Base-by-base conservation (phyloP, 37 sponge, comb jelly and placozoan genomes). In the Oscarella lobularis region DNA sequence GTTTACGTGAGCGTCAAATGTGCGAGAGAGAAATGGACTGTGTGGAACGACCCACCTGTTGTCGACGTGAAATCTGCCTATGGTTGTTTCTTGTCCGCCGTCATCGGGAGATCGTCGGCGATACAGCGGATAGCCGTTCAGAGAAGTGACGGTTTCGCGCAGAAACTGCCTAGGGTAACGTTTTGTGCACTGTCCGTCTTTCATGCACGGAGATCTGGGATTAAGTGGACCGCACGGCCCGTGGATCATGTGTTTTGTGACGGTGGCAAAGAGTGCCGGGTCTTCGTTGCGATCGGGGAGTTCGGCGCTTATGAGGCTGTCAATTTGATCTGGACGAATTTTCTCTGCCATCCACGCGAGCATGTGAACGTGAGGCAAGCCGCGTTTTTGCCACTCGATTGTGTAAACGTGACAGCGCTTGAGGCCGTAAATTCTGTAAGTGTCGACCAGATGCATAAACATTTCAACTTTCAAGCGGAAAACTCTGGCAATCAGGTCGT, bases 21-120 rank as follows among this genome's bases (percentile, higher is more conserved):
- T 39, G 1, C 38, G 40, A 0, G 39, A 38, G 2, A 86, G 70
- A 40, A 34, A 84, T 0, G 79, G 83, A 67, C 55, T 77, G 74
- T 86, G 75, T 27, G 79, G 75, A 33, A 86, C 83, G 36, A 86
- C 68, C 77, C 76, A 78, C 39, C 75, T 73, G 74, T 85, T 84
- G 75, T 83, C 80, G 2, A 80, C 75, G 30, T 35, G 38, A 5
- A n/a, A 33, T 20, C 72, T 73, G 38, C 30, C 40, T 37, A 82
- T 67, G 2, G 14, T 79, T 0, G 73, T 37, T 40, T 66, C 40
- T 40, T 39, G 69, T 39, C 85, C 76, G 76, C 81, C 82, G 37
- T 81, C 81, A 39, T 20, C 55, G 41, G 81, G 81, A 55, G 60
- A 33, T 35, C 69, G 34, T 48, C 54, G 60, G 37, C 48, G 31